phyloP scores from a whole-genome alignment of 2,888 invertebrate genomes.

The Luffia ferchaultella region DNA sequence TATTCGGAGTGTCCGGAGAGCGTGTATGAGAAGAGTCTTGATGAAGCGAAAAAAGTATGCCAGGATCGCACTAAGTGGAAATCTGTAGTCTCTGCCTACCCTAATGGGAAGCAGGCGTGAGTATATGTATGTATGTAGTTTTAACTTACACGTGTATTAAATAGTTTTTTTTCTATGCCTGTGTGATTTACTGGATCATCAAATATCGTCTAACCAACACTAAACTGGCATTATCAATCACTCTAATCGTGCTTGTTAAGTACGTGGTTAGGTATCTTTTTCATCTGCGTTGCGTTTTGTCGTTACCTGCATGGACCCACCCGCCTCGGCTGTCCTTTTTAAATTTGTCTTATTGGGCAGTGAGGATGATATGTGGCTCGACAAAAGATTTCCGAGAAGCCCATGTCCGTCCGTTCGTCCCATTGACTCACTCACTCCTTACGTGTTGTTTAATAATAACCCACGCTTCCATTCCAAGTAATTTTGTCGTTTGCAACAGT shows the following conservation, averaged over 20 bases:
- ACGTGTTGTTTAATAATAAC: constrained; percentile 53
- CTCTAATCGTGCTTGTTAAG: constrained; percentile 27
- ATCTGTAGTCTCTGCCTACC: too few species aligned
- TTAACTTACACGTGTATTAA: too few species aligned
- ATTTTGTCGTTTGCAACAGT: too few species aligned
- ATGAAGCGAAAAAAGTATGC: too few species aligned
- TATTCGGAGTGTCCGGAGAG: too few species aligned
- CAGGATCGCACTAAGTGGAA: too few species aligned
- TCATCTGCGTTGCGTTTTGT: constrained; percentile 40
- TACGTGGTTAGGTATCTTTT: constrained; percentile 27
- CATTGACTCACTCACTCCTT: constrained; percentile 51
- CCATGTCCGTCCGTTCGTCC: constrained; percentile 28
- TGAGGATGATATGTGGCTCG: constrained; percentile 46
- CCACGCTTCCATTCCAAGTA: constrained; percentile 35
- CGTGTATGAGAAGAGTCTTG: too few species aligned
- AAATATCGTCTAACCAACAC: too few species aligned
- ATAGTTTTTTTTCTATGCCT: too few species aligned
- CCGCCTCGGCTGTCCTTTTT: constrained; percentile 20
- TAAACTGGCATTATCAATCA: not conserved
- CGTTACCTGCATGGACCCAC: constrained; percentile 40
- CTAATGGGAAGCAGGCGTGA: too few species aligned
- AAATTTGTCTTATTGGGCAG: constrained; percentile 55
- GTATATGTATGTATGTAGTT: too few species aligned
- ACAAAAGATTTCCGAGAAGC: constrained; percentile 57
- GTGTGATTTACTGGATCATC: too few species aligned